Evolutionary conservation across 1,140 invertebrate species (phyloP).

Genomic region (Drosophila ambigua): DNA sequence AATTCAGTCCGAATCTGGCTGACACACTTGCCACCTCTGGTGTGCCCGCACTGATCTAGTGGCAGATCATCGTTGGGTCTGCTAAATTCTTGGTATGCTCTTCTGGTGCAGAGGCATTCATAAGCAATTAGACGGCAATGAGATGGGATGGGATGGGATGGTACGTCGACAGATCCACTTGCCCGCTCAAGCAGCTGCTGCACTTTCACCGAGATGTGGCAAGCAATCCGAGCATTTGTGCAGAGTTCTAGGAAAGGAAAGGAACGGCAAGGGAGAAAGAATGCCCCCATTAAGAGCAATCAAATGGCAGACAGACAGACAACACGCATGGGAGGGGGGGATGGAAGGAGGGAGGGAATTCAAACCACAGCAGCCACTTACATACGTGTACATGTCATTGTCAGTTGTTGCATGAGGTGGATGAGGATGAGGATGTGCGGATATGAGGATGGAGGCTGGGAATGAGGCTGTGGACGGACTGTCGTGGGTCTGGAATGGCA

Average conservation of each 20-base stretch:
- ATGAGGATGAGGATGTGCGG: conserved; percentile 17
- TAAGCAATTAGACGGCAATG: conserved; percentile 62
- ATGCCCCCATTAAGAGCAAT: conserved; percentile 65
- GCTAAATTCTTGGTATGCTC: conserved; percentile 13
- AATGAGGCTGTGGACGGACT: conserved; percentile 15
- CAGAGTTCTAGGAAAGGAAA: conserved; percentile 52
- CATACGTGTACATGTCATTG: conserved; percentile 36
- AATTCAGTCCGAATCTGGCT: conserved; percentile 21
- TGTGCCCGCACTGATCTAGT: not conserved
- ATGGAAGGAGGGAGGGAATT: conserved; percentile 33
- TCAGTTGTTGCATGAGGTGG: conserved; percentile 59
- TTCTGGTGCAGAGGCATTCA: conserved; percentile 46
- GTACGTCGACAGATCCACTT: conserved; percentile 50
- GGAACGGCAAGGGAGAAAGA: not conserved
- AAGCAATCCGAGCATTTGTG: conserved; percentile 33
- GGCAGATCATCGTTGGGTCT: conserved; percentile 5
- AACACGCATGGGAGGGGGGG: conserved; percentile 30
- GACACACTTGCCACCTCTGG: too few species aligned
- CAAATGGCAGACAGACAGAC: conserved; percentile 47
- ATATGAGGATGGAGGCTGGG: conserved; percentile 10
- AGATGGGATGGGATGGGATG: conserved; percentile 13
- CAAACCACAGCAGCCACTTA: conserved; percentile 53
- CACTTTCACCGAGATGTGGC: conserved; percentile 63
- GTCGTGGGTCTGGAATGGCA: conserved; percentile 24
- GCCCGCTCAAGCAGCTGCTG: conserved; percentile 64